Percentiles rank a stretch among this genome's conserved stretches.
Conservation (phyloP, 1,140 invertebrate genomes). For the Calycopis cecrops region DNA sequence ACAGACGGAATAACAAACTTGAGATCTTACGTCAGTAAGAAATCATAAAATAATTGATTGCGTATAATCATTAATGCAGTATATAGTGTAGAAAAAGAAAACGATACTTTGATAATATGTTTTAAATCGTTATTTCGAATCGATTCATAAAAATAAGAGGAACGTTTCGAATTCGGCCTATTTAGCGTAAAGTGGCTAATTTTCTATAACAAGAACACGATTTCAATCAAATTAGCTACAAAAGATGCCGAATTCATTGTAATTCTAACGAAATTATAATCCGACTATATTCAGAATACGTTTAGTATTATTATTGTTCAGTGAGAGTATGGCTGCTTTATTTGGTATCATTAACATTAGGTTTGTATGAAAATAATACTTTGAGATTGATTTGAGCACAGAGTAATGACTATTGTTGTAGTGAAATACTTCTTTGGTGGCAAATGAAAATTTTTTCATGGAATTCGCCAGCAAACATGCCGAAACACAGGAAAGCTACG, state of each 20-base stretch:
- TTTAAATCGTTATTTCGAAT: slow-evolving; percentile 11
- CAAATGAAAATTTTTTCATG: too few species aligned
- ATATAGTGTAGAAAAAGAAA: too few species aligned
- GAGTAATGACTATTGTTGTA: too few species aligned
- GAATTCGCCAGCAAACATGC: too few species aligned
- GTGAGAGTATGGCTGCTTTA: background rate
- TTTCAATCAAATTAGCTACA: slow-evolving; percentile 34
- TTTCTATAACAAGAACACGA: slow-evolving; percentile 21
- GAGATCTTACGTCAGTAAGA: too few species aligned
- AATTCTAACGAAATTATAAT: slow-evolving; percentile 20
- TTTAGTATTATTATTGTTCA: background rate
- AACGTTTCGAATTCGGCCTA: slow-evolving; percentile 14
- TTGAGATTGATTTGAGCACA: too few species aligned
- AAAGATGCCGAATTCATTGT: slow-evolving; percentile 24
- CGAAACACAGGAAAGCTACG: too few species aligned
- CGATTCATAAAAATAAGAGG: slow-evolving; percentile 5
- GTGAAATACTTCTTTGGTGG: too few species aligned
- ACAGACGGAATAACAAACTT: too few species aligned
- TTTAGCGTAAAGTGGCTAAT: slow-evolving; percentile 23
- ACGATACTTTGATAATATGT: background rate
- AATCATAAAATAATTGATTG: too few species aligned
- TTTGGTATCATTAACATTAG: background rate
- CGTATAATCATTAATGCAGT: too few species aligned
- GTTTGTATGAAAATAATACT: background rate
- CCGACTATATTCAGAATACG: slow-evolving; percentile 17